Evolutionary conservation across 64 coral and sea anemone genomes (phyloP).

Genomic region (Dendrophyllia cribrosa): DNA sequence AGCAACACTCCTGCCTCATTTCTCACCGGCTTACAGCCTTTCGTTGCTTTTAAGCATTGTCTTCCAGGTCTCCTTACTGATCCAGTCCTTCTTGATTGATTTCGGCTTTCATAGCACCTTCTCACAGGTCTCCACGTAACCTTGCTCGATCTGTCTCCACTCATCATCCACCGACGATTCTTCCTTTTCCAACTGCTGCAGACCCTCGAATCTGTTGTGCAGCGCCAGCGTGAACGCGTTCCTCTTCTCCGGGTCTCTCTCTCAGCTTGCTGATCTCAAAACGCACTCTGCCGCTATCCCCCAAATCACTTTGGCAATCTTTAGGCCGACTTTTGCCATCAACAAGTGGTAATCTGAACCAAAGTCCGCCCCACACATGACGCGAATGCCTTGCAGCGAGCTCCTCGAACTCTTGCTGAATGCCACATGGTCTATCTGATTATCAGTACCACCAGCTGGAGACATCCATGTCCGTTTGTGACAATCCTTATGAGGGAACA

Average conservation of each 20-base stretch:
- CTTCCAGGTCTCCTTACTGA: constrained; percentile 58
- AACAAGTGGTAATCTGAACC: constrained; percentile 33
- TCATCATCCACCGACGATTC: constrained; percentile 27
- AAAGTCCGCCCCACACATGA: constrained; percentile 38
- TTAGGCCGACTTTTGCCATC: constrained; percentile 25
- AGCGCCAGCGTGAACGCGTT: constrained; percentile 12
- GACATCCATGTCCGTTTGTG: constrained; percentile 37
- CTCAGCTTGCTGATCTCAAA: constrained; percentile 27
- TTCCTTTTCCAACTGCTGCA: constrained; percentile 26
- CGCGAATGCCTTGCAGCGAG: constrained; percentile 22
- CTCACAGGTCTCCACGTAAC: constrained; percentile 22
- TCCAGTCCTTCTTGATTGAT: constrained; percentile 11
- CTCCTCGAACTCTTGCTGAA: too few relatives aligned
- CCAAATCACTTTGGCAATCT: not conserved
- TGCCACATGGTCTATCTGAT: constrained; percentile 30
- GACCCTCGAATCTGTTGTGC: constrained; percentile 33
- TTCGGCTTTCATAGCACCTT: constrained; percentile 34
- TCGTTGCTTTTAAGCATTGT: constrained; percentile 42
- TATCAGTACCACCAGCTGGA: constrained; percentile 15
- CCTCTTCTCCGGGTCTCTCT: constrained; percentile 14
- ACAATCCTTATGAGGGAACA: not conserved
- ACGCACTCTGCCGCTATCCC: constrained; percentile 2
- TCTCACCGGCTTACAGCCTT: constrained; percentile 18
- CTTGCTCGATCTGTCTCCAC: constrained; percentile 47
- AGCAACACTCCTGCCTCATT: not conserved